Evolutionary conservation across 2,797 vertebrate species (phyloP).

Genomic region (Emys orbicularis): DNA sequence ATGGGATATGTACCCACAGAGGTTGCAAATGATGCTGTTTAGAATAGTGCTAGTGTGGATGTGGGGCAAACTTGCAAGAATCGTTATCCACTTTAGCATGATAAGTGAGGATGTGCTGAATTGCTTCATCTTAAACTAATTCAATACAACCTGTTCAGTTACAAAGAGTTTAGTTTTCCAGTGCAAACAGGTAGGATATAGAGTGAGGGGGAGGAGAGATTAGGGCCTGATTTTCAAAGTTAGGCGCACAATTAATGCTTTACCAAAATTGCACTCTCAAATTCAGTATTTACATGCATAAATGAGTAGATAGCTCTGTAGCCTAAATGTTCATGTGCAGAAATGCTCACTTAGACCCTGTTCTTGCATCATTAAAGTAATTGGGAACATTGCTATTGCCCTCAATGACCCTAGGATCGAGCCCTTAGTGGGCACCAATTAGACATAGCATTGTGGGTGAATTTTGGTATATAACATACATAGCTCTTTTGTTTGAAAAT

Average conservation of each 20-base stretch:
- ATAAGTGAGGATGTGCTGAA: background rate
- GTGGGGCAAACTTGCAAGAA: background rate
- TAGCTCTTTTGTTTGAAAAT: background rate
- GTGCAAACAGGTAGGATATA: background rate
- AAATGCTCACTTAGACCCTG: background rate
- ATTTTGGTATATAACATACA: background rate
- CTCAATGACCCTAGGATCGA: background rate
- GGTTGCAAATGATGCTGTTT: background rate
- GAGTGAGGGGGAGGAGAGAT: background rate
- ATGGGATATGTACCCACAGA: background rate
- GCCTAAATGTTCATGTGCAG: background rate
- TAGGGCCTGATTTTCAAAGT: background rate
- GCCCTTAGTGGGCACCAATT: background rate
- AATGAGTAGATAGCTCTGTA: background rate
- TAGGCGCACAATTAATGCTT: background rate
- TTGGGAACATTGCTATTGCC: background rate
- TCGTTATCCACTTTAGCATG: background rate
- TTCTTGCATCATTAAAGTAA: background rate
- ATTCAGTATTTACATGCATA: background rate
- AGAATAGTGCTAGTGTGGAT: background rate
- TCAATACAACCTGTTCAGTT: background rate
- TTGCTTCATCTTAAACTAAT: background rate
- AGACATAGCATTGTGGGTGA: background rate
- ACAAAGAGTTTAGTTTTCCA: accelerated
- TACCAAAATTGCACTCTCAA: background rate